Conservation (phyloP, 2,888 invertebrate genomes). For the Eristalinus aeneus region DNA sequence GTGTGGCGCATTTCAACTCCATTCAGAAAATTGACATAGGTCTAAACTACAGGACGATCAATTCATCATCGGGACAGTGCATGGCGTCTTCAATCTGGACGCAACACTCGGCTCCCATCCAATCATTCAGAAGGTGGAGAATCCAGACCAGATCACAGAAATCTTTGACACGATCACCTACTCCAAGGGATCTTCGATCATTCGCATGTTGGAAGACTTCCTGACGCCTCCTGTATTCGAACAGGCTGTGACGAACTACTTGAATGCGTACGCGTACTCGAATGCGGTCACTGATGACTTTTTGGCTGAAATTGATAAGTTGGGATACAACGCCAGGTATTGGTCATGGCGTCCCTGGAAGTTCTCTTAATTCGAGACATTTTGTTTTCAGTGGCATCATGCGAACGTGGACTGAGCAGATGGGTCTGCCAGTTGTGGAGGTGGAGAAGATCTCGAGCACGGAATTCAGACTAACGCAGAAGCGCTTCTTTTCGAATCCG, state of each 20-base stretch:
- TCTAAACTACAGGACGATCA: too few species aligned
- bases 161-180: constrained; percentile 94
- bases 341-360: constrained; percentile 15
- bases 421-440: constrained; percentile 91
- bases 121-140: constrained; percentile 87
- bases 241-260: constrained; percentile 85
- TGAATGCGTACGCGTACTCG: constrained; percentile 84
- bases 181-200: constrained; percentile 90
- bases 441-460: constrained; percentile 82
- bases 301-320: constrained; percentile 82
- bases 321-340: constrained; percentile 82
- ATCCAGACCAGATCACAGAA: constrained; percentile 89
- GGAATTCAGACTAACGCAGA: constrained; percentile 87
- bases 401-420: constrained; percentile 94
- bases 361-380: neutral
- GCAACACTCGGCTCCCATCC: constrained; percentile 90
- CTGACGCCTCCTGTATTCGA: constrained; percentile 90
- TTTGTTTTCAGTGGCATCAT: constrained; percentile 83
- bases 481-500: constrained; percentile 88
- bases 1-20: constrained; percentile 83
- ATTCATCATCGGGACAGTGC: too few species aligned
- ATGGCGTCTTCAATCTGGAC: too few species aligned
- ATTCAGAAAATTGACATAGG: too few species aligned
- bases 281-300: constrained; percentile 92
- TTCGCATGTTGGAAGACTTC: constrained; percentile 95